Percentiles rank a stretch among this genome's conserved stretches.
These are phyloP conservation scores for Apodemus sylvaticus DNA, from an alignment of 2,113 vertebrate species.

Conservation along the genomic window DNA sequence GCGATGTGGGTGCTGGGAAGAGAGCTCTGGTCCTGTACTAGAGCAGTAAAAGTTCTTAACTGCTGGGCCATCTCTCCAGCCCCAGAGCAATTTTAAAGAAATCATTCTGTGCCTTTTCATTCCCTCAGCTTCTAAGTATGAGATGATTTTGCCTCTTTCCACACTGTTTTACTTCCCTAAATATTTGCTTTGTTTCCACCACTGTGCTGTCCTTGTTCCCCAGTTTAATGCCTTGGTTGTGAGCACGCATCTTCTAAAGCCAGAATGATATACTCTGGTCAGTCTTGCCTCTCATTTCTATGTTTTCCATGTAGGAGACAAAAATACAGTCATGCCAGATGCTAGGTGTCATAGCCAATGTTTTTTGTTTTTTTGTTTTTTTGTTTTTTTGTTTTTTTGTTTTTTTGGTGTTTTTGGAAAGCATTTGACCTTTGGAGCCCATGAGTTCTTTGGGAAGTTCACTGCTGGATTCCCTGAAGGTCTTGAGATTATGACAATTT, in stretches of 20 bases:
- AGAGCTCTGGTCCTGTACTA: background rate
- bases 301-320: background rate
- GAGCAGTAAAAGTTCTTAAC: background rate
- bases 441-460: background rate
- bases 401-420: background rate
- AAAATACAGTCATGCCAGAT: background rate
- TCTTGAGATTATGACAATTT: background rate
- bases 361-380: too few species aligned
- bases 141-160: background rate
- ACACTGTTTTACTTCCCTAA: background rate
- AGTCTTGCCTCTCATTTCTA: background rate
- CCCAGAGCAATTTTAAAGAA: background rate
- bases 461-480: background rate
- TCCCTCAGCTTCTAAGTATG: background rate
- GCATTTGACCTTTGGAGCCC: background rate
- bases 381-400: too few species aligned
- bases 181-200: background rate
- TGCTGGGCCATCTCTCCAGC: background rate
- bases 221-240: background rate
- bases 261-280: background rate
- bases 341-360: background rate
- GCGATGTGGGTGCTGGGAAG: background rate
- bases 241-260: background rate
- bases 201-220: background rate
- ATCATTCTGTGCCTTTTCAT: background rate